Percentiles rank a stretch among this genome's conserved stretches.
These are phyloP conservation scores for Hypanus sabinus DNA, from an alignment of 2,113 vertebrate genomes.

Conservation along the genomic window DNA sequence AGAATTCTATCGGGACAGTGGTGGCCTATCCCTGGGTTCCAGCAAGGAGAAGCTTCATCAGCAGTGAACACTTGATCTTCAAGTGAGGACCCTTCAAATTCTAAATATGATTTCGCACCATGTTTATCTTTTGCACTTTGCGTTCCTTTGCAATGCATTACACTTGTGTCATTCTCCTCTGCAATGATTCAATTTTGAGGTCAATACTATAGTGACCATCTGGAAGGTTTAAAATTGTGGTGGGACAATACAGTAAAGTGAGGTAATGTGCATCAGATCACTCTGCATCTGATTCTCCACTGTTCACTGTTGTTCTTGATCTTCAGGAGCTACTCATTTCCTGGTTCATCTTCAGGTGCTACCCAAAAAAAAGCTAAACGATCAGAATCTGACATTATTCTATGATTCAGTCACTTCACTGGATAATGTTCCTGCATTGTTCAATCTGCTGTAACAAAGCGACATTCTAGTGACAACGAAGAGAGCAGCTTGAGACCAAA, in stretches of 20 bases:
- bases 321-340: no score
- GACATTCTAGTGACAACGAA: background rate
- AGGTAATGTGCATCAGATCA: background rate
- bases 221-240: background rate
- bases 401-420: background rate
- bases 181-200: background rate
- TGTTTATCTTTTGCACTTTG: no score
- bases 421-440: background rate
- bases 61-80: background rate
- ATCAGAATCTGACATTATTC: background rate
- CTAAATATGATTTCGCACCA: background rate
- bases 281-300: background rate
- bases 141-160: no score
- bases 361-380: background rate
- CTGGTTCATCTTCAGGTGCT: background rate
- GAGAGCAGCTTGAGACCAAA: background rate
- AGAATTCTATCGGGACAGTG: no score
- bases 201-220: background rate
- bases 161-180: background rate
- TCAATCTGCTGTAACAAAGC: background rate
- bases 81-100: background rate
- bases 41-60: background rate
- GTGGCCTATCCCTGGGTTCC: no score
- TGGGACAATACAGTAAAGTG: background rate
- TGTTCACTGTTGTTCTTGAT: background rate